phyloP scores from a whole-genome alignment of 35 echinoderm and acorn worm genomes.

The Ophiothrix spiculata region DNA sequence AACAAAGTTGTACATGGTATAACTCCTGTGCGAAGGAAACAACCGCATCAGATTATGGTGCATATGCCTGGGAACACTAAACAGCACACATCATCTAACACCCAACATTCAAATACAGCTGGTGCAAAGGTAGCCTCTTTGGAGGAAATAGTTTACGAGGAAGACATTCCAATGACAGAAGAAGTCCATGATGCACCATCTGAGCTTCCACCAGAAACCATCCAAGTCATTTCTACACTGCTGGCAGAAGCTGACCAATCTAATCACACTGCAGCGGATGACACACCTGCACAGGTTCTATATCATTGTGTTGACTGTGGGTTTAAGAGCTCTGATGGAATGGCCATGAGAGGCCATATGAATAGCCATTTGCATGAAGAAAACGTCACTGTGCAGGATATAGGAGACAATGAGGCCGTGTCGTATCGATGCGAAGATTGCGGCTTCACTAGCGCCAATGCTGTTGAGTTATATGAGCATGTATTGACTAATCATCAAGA shows the following conservation, averaged over 20 bases:
- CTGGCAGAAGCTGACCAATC: not conserved
- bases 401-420: not conserved
- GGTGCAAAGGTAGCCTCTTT: no score
- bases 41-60: not conserved
- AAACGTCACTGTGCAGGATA: not conserved
- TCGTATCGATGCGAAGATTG: not conserved
- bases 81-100: no score
- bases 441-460: not conserved
- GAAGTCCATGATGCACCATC: not conserved
- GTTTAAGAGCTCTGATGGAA: not conserved
- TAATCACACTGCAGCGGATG: no score
- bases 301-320: not conserved
- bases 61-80: no score
- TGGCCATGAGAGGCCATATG: not conserved
- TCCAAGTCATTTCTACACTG: not conserved
- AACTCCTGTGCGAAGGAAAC: not conserved
- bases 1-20: not conserved
- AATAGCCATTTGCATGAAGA: not conserved
- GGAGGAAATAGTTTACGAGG: not conserved
- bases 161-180: not conserved
- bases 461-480: not conserved
- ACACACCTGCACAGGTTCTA: not conserved
- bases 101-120: no score
- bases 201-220: not conserved
- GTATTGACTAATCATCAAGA: not conserved